Percentiles rank a stretch among this genome's conserved stretches.
phyloP scores from a whole-genome alignment of 2,113 vertebrate genomes.

The Hypanus sabinus region DNA sequence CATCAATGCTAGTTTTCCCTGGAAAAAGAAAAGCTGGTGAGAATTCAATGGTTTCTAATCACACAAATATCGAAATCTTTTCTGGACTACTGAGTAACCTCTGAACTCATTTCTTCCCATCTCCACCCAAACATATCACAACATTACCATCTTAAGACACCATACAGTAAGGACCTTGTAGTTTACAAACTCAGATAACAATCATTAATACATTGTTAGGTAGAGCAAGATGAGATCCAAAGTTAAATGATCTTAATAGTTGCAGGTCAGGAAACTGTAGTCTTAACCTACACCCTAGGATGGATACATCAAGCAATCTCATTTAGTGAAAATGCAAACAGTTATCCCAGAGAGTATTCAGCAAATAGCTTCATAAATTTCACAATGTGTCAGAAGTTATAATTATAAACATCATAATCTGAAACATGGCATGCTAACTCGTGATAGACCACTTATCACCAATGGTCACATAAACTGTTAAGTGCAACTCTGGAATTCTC shows the following conservation, averaged over 20 bases:
- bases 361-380: neutral
- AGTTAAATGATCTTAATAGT: neutral
- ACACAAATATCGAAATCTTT: neutral
- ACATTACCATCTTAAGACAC: neutral
- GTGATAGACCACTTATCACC: neutral
- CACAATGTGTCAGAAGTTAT: neutral
- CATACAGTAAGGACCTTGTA: neutral
- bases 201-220: too few species aligned
- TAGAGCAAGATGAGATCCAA: too few species aligned
- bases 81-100: neutral
- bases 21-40: constrained; percentile 41
- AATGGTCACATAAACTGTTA: too few species aligned
- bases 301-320: too few species aligned
- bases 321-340: neutral
- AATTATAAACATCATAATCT: neutral
- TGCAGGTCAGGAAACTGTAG: neutral
- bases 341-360: neutral
- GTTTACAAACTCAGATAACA: neutral
- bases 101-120: neutral
- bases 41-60: neutral
- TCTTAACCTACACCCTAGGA: neutral
- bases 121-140: neutral
- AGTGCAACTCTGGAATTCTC: too few species aligned
- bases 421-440: neutral
- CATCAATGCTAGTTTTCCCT: constrained; percentile 87